Base-by-base conservation (phyloP, 2,797 vertebrate genomes). In the Nannoperca australis region DNA sequence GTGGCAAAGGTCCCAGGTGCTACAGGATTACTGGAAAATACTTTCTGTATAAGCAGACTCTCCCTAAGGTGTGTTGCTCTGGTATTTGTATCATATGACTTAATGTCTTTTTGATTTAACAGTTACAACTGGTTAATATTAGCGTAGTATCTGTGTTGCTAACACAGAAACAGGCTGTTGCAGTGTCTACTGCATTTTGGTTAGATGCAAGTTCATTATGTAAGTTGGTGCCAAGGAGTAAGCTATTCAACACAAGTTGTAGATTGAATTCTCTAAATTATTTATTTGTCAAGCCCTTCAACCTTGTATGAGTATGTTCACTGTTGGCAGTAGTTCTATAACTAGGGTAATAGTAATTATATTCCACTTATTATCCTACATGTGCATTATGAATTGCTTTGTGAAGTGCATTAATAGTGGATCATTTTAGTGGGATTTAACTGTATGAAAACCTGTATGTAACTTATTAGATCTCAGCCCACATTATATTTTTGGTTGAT, bases 221-320 rank as follows among this genome's bases (percentile, higher is more conserved):
- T 38, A 55, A 67, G 65, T 70, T 45, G 27, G 50, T 62, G 51
- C 50, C 64, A 83, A 63, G 18, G 10, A 69, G 63, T 49, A 68
- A 77, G 42, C 72, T 66, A 62, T 74, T 76, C 30, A 67, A 45
- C 55, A 54, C 20, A 40, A 50, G 24, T 24, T 72, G 38, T 10
- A 63, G 7, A 45, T n/a, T 68, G 51, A 66, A 66, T 69, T 58
- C 54, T 72, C 61, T 36, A 24, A 70, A 60, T 59, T 7, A 61
- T 17, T 49, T 34, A 13, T 60, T 62, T 45, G 24, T 47, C 22
- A 60, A 49, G 27, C 12, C 13, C n/a, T 59, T 40, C 27, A 7
- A 60, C 45, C 22, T 49, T 51, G 22, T 27, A 27, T 27, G 3
- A 61, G 22, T 49, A 50, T 20, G 8, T 42, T 61, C 8, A 34